A percentile compares a stretch with the other conserved stretches of the same genome.
phyloP scores from a whole-genome alignment of 2,888 invertebrate genomes.

The Baccha elongata region DNA sequence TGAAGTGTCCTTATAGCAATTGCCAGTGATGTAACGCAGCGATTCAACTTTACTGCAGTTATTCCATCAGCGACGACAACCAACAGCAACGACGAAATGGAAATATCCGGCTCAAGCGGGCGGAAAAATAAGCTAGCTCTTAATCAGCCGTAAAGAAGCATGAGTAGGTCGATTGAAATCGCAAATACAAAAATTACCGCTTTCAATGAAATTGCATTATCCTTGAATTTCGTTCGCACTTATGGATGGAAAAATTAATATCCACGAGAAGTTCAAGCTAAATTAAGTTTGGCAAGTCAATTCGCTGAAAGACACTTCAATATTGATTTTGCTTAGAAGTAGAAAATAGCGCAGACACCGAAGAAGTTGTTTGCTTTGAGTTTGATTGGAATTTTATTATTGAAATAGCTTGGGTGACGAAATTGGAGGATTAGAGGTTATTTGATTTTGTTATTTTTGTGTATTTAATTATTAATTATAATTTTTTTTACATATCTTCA shows the following conservation, averaged over 20 bases:
- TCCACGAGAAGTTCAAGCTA: slow-evolving; percentile 11
- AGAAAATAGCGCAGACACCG: slow-evolving; percentile 1
- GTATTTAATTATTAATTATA: too few species aligned
- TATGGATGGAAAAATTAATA: slow-evolving; percentile 39
- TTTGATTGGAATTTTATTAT: slow-evolving; percentile 57
- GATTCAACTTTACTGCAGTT: slow-evolving; percentile 39
- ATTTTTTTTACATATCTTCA: too few species aligned
- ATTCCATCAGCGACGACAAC: slow-evolving; percentile 23
- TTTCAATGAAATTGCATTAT: slow-evolving; percentile 67
- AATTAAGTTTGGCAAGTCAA: slow-evolving; percentile 25
- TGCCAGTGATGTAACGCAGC: slow-evolving; percentile 47
- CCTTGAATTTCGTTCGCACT: slow-evolving; percentile 25
- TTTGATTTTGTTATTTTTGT: not conserved
- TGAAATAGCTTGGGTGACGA: slow-evolving; percentile 15
- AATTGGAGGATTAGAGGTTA: not conserved
- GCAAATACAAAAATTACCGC: slow-evolving; percentile 65
- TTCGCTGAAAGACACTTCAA: slow-evolving; percentile 32
- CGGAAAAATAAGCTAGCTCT: slow-evolving; percentile 56
- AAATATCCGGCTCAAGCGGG: slow-evolving; percentile 43
- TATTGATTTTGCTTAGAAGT: slow-evolving; percentile 9
- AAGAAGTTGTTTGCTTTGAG: slow-evolving; percentile 46
- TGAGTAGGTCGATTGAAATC: slow-evolving; percentile 64
- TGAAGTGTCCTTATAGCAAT: slow-evolving; percentile 63
- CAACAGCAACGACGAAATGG: not conserved
- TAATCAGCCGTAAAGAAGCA: slow-evolving; percentile 64